Evolutionary conservation across 2,113 vertebrate species (phyloP).

Genomic region (Engystomops pustulosus): DNA sequence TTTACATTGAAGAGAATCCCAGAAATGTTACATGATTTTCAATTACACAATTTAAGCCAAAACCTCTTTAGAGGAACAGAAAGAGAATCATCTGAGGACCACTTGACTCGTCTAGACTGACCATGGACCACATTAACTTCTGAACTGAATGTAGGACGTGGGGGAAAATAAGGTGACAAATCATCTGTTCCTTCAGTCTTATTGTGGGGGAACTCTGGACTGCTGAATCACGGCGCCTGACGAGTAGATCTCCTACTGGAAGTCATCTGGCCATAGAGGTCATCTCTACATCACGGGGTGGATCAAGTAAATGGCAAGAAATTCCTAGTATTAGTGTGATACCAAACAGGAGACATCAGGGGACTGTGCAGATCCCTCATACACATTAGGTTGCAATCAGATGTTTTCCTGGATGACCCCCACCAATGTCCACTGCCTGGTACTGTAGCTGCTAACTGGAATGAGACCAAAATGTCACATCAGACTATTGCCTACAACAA

Average conservation of each 20-base stretch:
- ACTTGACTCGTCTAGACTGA: conserved; percentile 5
- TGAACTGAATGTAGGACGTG: neutral
- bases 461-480: too few species aligned
- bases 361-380: too few species aligned
- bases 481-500: too few species aligned
- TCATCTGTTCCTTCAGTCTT: too few species aligned
- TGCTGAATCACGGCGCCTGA: neutral
- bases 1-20: neutral
- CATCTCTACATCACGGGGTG: neutral
- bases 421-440: too few species aligned
- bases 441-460: too few species aligned
- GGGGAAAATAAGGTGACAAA: neutral
- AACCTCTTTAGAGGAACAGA: conserved; percentile 2
- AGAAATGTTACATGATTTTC: neutral
- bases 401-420: too few species aligned
- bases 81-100: neutral
- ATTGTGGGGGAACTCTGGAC: neutral
- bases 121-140: neutral
- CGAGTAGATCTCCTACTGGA: neutral
- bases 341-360: too few species aligned
- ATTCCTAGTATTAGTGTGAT: too few species aligned
- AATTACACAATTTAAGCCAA: neutral
- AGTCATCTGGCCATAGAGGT: neutral
- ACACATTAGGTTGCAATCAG: too few species aligned
- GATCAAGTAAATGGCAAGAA: too few species aligned